These are phyloP conservation scores for Callopanchax toddi DNA, from an alignment of 2,113 vertebrate genomes.

Conservation along the genomic window DNA sequence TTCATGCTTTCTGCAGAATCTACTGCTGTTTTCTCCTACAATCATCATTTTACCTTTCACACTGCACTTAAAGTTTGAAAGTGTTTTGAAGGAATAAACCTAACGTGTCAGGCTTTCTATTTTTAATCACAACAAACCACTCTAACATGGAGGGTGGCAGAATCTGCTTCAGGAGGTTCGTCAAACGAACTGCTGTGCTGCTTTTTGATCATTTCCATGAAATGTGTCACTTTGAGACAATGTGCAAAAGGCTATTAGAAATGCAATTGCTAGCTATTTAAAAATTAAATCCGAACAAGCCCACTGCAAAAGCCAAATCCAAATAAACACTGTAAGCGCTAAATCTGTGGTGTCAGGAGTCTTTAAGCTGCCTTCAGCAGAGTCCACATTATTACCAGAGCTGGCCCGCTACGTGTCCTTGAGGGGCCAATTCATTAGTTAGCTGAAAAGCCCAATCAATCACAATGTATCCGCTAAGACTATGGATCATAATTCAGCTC, in stretches of 20 bases:
- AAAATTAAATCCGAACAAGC: slow-evolving; percentile 37
- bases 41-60: too few relatives aligned
- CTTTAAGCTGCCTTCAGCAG: slow-evolving; percentile 61
- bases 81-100: too few relatives aligned
- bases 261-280: slow-evolving; percentile 41
- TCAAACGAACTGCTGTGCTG: background rate
- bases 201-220: slow-evolving; percentile 3
- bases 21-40: too few relatives aligned
- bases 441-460: slow-evolving; percentile 69
- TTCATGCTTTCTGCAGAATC: too few relatives aligned
- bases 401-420: slow-evolving; percentile 63
- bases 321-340: slow-evolving; percentile 57
- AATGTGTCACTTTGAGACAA: slow-evolving; percentile 15
- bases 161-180: too few relatives aligned
- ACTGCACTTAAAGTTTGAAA: too few relatives aligned
- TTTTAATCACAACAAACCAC: too few relatives aligned
- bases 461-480: slow-evolving; percentile 56
- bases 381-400: slow-evolving; percentile 58
- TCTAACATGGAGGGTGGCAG: too few relatives aligned
- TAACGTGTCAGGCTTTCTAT: too few relatives aligned
- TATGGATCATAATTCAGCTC: slow-evolving; percentile 60
- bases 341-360: slow-evolving; percentile 64
- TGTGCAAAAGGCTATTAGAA: slow-evolving; percentile 38
- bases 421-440: slow-evolving; percentile 75
- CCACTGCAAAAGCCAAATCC: slow-evolving; percentile 52